Evolutionary conservation across 1,140 invertebrate genomes (phyloP).

Genomic region (Magallana angulata): DNA sequence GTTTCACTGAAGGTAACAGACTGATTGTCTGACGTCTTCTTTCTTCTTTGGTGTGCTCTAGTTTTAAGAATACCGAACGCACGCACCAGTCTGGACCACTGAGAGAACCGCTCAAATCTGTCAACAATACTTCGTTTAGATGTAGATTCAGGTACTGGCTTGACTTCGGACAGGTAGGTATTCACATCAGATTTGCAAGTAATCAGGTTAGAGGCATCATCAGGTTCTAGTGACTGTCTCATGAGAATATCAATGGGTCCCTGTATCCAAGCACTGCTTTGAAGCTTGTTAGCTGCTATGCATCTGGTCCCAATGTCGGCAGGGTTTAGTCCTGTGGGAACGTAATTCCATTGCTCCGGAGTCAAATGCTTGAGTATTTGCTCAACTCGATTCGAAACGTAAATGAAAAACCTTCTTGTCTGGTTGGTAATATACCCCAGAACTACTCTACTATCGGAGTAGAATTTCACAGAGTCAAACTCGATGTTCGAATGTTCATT

Average conservation of each 20-base stretch:
- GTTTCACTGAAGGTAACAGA: not conserved
- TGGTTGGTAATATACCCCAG: constrained; percentile 42
- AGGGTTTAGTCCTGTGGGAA: too few relatives aligned
- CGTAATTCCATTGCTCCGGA: too few relatives aligned
- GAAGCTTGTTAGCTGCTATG: too few relatives aligned
- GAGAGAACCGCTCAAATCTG: not conserved
- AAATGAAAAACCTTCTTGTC: constrained; percentile 2
- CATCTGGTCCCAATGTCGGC: too few relatives aligned
- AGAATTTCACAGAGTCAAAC: constrained; percentile 26
- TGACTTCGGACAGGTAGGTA: too few relatives aligned
- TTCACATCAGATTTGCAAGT: too few relatives aligned
- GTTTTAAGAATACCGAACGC: not conserved
- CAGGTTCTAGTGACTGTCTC: too few relatives aligned
- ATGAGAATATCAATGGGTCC: too few relatives aligned
- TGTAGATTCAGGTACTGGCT: too few relatives aligned
- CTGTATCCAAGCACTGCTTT: too few relatives aligned
- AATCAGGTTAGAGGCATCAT: too few relatives aligned
- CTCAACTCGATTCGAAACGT: not conserved
- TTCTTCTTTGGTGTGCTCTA: not conserved
- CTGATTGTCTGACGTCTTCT: not conserved
- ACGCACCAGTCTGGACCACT: not conserved
- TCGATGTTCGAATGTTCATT: constrained; percentile 21
- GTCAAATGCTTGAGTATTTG: too few relatives aligned
- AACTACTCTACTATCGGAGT: constrained; percentile 46
- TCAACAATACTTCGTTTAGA: not conserved